phyloP scores from a whole-genome alignment of 2,113 vertebrate genomes.

The Numenius arquata region DNA sequence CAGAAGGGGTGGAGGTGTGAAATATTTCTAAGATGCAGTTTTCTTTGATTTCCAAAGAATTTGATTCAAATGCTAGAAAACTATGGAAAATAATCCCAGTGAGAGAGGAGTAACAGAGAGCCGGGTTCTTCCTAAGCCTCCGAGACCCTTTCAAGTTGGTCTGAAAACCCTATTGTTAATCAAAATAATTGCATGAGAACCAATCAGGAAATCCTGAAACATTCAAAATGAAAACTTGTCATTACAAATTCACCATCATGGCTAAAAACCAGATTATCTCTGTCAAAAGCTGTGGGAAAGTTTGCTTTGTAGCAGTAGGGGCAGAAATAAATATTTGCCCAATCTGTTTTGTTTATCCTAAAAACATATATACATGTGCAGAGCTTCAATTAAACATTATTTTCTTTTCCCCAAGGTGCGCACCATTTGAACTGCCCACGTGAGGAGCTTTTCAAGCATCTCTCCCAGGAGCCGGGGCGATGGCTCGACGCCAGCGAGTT shows the following conservation, averaged over 20 bases:
- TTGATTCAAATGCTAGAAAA: not conserved
- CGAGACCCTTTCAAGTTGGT: constrained; percentile 1
- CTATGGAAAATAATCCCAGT: constrained; percentile 2
- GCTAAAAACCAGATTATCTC: constrained; percentile 26
- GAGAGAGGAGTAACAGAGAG: not conserved
- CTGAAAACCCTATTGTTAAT: constrained; percentile 58
- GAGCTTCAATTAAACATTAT: not conserved
- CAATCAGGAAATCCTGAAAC: constrained; percentile 44
- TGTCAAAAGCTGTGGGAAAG: constrained; percentile 59
- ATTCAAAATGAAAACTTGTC: constrained; percentile 58
- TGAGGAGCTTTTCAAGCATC: not conserved
- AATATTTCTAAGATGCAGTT: not conserved
- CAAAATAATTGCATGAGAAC: constrained; percentile 62
- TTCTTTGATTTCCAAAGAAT: constrained; percentile 19
- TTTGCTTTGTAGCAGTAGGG: constrained; percentile 36
- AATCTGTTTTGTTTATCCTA: constrained; percentile 31
- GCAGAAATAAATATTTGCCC: constrained; percentile 50
- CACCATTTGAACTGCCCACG: not conserved
- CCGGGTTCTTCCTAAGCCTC: not conserved
- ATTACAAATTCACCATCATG: constrained; percentile 7
- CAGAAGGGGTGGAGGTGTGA: not conserved
- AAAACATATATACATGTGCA: not conserved
- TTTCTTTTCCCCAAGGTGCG: not conserved
- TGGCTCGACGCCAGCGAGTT: not conserved
- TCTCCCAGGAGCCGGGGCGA: not conserved